Conservation (phyloP, 2,113 vertebrate species). For the Dicentrarchus labrax region DNA sequence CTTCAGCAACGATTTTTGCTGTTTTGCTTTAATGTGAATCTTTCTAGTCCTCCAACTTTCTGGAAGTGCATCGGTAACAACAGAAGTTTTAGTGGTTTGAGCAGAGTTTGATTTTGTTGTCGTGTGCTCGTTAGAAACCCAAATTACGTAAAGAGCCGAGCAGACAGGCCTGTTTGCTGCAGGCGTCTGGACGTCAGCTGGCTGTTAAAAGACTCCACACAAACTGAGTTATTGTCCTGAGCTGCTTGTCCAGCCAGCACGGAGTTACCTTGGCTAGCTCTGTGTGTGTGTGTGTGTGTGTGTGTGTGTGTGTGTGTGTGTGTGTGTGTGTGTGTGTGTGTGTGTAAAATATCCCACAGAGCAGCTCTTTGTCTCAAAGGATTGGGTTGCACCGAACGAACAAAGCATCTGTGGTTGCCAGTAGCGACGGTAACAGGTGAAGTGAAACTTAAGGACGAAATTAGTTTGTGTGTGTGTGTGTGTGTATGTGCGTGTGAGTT, state of each 20-base stretch:
- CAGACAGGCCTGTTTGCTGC: slow-evolving; percentile 22
- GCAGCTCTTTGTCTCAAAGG: slow-evolving; percentile 74
- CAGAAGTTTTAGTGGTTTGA: not conserved
- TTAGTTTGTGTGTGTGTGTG: slow-evolving; percentile 15
- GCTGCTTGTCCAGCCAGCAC: slow-evolving; percentile 42
- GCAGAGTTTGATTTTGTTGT: not conserved
- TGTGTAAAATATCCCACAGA: slow-evolving; percentile 68
- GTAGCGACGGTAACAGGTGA: slow-evolving; percentile 64
- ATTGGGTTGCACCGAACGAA: slow-evolving; percentile 63
- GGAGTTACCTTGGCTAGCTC: slow-evolving; percentile 54
- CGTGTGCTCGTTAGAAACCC: not conserved
- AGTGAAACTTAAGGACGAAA: slow-evolving; percentile 54
- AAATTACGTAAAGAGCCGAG: not conserved
- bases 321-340: slow-evolving; percentile 43
- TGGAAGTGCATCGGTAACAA: not conserved
- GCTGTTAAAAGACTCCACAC: slow-evolving; percentile 48
- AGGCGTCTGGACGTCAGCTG: slow-evolving; percentile 46
- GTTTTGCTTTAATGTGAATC: not conserved
- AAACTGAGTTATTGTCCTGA: slow-evolving; percentile 43
- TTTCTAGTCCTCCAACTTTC: not conserved
- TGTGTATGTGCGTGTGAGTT: slow-evolving; percentile 27
- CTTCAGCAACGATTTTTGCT: not conserved
- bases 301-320: slow-evolving; percentile 44
- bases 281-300: slow-evolving; percentile 44
- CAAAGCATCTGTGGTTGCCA: slow-evolving; percentile 73